A percentile compares a stretch with the other conserved stretches of the same genome.
phyloP scores from a whole-genome alignment of 2,888 invertebrate species.

The Eupsilia transversa region DNA sequence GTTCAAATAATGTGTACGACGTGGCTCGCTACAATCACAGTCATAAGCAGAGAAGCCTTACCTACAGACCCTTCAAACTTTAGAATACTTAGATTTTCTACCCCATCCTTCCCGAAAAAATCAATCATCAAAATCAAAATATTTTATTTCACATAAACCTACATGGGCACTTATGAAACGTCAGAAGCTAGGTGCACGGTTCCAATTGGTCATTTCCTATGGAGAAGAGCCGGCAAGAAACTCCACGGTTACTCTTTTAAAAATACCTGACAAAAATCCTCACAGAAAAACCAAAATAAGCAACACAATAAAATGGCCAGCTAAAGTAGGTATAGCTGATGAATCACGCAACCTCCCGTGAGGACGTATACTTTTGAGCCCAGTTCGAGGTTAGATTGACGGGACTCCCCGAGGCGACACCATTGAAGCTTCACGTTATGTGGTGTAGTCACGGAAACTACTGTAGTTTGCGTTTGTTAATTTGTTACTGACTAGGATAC shows the following conservation, averaged over 20 bases:
- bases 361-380: conserved; percentile 44
- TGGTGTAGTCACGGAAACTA: conserved; percentile 22
- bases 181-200: no score
- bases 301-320: neutral
- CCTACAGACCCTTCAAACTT: neutral
- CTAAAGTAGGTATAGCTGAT: neutral
- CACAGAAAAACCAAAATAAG: neutral
- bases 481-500: neutral
- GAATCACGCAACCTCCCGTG: conserved; percentile 34
- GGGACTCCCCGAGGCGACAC: conserved; percentile 23
- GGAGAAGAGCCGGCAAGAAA: no score
- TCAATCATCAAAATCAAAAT: no score
- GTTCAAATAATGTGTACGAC: neutral
- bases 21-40: neutral
- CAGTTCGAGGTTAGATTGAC: conserved; percentile 40
- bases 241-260: no score
- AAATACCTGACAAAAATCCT: neutral
- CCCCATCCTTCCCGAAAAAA: neutral
- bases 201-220: no score
- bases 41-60: neutral
- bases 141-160: no score
- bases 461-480: neutral
- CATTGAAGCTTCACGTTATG: conserved; percentile 16
- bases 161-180: no score
- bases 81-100: no score